Percentiles rank a stretch among this genome's conserved stretches.
phyloP scores from a whole-genome alignment of 2,797 vertebrate species.

The Hozukius guyotensis region DNA sequence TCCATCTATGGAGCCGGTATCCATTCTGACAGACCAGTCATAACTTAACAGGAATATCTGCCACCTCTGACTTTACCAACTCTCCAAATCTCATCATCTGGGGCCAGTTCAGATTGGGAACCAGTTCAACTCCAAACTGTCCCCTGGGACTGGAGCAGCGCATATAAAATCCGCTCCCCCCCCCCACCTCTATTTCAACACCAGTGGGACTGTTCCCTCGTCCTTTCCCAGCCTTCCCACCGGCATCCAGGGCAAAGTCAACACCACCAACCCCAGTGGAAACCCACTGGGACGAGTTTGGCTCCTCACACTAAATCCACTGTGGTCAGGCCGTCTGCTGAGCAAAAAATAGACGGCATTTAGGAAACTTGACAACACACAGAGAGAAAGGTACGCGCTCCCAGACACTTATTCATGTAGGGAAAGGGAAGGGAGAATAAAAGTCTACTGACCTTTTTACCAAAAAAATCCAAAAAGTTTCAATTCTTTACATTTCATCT shows the following conservation, averaged over 20 bases:
- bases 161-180: constrained; percentile 34
- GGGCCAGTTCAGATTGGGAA: constrained; percentile 11
- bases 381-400: constrained; percentile 16
- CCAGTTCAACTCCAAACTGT: constrained; percentile 16
- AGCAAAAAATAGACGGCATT: constrained; percentile 64
- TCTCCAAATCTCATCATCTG: constrained; percentile 18
- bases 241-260: constrained; percentile 68
- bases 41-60: constrained; percentile 9
- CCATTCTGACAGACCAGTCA: constrained; percentile 1
- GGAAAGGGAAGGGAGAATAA: neutral
- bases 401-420: constrained; percentile 22
- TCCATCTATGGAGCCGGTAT: neutral
- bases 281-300: constrained; percentile 60
- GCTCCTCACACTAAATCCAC: constrained; percentile 65
- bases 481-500: neutral
- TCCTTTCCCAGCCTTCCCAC: constrained; percentile 66
- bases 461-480: neutral
- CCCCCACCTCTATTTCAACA: constrained; percentile 44
- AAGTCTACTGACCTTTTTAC: neutral
- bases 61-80: constrained; percentile 7
- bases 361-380: constrained; percentile 52
- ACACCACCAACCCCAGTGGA: constrained; percentile 63
- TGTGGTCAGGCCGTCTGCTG: constrained; percentile 65
- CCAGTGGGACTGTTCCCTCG: constrained; percentile 52
- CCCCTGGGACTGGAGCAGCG: constrained; percentile 1